Percentiles rank a stretch among this genome's conserved stretches.
These are phyloP conservation scores for Mustela lutreola DNA, from an alignment of 2,113 vertebrate genomes.

Conservation along the genomic window DNA sequence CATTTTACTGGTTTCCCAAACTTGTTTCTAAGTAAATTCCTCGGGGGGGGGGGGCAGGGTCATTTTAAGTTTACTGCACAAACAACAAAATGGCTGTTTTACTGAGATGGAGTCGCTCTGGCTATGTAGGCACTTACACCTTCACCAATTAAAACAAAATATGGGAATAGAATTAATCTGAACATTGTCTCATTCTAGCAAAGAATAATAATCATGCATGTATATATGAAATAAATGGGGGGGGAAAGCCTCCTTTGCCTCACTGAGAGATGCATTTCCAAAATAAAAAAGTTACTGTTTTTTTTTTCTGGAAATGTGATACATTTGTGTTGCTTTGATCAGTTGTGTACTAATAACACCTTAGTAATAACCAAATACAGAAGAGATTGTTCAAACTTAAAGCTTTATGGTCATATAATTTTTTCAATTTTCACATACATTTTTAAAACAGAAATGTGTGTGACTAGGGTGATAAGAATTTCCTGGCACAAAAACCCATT, in stretches of 20 bases:
- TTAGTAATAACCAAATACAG: slow-evolving; percentile 16
- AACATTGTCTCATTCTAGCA: background rate
- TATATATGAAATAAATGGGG: background rate
- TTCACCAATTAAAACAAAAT: background rate
- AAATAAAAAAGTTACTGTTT: slow-evolving; percentile 3
- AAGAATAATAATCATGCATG: background rate
- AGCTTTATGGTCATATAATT: background rate
- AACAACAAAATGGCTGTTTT: no score
- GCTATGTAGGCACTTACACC: background rate
- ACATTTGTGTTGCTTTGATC: background rate
- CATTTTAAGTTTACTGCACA: no score
- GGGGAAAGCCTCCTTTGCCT: background rate
- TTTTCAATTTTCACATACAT: background rate
- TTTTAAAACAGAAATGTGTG: slow-evolving; percentile 2
- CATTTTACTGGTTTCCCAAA: no score
- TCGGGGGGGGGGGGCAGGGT: no score
- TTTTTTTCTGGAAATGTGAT: background rate
- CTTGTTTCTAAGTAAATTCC: no score
- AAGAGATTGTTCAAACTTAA: background rate
- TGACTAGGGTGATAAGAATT: background rate
- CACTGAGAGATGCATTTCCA: background rate
- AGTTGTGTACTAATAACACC: background rate
- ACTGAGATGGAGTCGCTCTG: no score
- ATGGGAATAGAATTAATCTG: background rate
- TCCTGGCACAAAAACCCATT: background rate